These are phyloP conservation scores for Andrena flavipes DNA, from an alignment of 2,888 invertebrate genomes.

Conservation along the genomic window DNA sequence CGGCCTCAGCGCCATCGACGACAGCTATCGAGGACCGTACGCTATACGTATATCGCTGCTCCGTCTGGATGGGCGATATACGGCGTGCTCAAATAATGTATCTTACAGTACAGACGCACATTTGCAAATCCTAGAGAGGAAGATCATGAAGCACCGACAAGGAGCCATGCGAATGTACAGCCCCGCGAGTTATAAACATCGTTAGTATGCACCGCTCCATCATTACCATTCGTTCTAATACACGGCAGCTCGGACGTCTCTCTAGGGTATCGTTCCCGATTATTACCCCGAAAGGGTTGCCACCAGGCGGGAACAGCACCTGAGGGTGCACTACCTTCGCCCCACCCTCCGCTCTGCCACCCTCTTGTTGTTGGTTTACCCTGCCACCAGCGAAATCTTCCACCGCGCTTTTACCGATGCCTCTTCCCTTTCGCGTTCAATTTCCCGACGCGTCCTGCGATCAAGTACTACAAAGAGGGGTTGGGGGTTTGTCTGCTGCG, in stretches of 20 bases:
- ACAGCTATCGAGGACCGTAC: too few relatives aligned
- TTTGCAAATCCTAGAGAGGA: conserved; percentile 6
- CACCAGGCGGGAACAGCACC: conserved; percentile 80
- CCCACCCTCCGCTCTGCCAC: conserved; percentile 39
- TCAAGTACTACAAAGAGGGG: background rate
- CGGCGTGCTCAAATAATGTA: too few relatives aligned
- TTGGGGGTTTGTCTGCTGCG: background rate
- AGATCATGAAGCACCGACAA: conserved; percentile 30
- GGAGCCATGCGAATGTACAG: conserved; percentile 34
- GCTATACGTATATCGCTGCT: too few relatives aligned
- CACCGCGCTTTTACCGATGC: conserved; percentile 68
- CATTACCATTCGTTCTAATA: conserved; percentile 84
- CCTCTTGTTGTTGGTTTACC: conserved; percentile 53
- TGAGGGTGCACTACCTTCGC: conserved; percentile 80
- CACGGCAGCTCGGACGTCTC: conserved; percentile 74
- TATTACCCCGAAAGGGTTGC: conserved; percentile 84
- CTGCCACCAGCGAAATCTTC: conserved; percentile 45
- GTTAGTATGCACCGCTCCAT: conserved; percentile 79
- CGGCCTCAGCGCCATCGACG: too few relatives aligned
- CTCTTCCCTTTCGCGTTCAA: conserved; percentile 9
- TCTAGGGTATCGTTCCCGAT: conserved; percentile 83
- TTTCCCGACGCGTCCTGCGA: conserved; percentile 11
- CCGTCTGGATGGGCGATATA: too few relatives aligned
- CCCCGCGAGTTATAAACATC: conserved; percentile 72
- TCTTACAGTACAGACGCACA: background rate